Base-by-base conservation (phyloP, 2,888 invertebrate genomes). In the Taphrorychus bicolor region DNA sequence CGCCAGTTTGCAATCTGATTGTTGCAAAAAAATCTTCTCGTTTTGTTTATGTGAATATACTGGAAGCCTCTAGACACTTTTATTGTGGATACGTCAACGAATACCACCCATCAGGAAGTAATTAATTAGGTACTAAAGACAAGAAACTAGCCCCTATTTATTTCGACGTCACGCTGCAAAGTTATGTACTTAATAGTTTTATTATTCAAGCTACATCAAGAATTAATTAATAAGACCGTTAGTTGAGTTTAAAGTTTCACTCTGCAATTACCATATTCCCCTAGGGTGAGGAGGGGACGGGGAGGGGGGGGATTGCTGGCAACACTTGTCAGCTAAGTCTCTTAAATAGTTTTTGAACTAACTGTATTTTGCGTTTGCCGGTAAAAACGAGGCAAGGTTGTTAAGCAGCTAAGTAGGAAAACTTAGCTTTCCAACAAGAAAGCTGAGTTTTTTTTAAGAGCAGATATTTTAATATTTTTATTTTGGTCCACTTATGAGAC, bases 211-310 rank as follows among this genome's bases (percentile, higher is more conserved):
- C 51, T 51, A 21, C 16, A 21, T 17, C 18, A 51, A 51, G 45
- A 45, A 18, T 51, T 51, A 51, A 51, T 51, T 51, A 51, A 51
- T 51, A 21, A 51, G 51, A 51, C 51, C 51, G 51, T 18, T 51
- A 51, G 51, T 51, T 51, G 21, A 51, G 51, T 9, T 51, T 51
- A 51, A 51, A 51, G 51, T 51, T 51, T 51, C n/a, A 51, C 19
- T 51, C 21, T 9, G 21, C 21, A 51, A 51, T 51, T 51, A 51
- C 51, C 51, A 21, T 51, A 51, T 51, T 51, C 18, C 21, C 21
- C n/a, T 51, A n/a, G n/a, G n/a, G n/a, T n/a, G n/a, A n/a, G n/a
- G n/a, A n/a, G n/a, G n/a, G n/a, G n/a, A n/a, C n/a, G n/a, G n/a
- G n/a, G n/a, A n/a, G 5, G 51, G 19, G 51, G 19, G 19, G 16